Evolutionary conservation across 1,140 invertebrate species (phyloP).

Genomic region (Nasonia longicornis): DNA sequence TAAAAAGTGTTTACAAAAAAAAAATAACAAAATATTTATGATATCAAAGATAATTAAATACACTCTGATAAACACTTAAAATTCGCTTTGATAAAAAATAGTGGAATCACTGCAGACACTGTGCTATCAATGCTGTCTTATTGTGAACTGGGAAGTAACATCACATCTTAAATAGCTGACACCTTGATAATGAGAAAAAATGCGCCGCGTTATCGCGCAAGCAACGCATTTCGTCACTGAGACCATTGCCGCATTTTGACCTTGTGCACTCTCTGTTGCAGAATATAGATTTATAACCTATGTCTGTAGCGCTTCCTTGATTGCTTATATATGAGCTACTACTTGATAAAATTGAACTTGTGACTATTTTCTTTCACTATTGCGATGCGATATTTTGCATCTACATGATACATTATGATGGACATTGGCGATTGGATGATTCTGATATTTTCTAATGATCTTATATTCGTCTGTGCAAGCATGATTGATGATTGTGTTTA

Average conservation of each 20-base stretch:
- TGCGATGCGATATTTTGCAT: neutral
- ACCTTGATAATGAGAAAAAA: slow-evolving; percentile 28
- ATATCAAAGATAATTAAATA: neutral
- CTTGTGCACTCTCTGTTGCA: slow-evolving; percentile 19
- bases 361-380: neutral
- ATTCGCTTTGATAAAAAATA: neutral
- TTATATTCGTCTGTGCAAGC: no score
- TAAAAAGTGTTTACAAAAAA: neutral
- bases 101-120: neutral
- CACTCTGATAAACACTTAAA: neutral
- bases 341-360: neutral
- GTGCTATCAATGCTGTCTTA: neutral
- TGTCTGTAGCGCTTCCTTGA: neutral
- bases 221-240: neutral
- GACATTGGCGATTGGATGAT: neutral
- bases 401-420: no score
- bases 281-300: slow-evolving; percentile 27
- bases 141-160: neutral
- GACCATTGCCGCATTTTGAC: slow-evolving; percentile 21
- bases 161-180: slow-evolving; percentile 5
- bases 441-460: neutral
- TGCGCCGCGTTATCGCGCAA: slow-evolving; percentile 3
- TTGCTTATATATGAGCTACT: neutral
- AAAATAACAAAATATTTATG: neutral
- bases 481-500: no score